Percentiles rank a stretch among this genome's conserved stretches.
Conservation (phyloP, 2,888 invertebrate species). For the Timema podura region DNA sequence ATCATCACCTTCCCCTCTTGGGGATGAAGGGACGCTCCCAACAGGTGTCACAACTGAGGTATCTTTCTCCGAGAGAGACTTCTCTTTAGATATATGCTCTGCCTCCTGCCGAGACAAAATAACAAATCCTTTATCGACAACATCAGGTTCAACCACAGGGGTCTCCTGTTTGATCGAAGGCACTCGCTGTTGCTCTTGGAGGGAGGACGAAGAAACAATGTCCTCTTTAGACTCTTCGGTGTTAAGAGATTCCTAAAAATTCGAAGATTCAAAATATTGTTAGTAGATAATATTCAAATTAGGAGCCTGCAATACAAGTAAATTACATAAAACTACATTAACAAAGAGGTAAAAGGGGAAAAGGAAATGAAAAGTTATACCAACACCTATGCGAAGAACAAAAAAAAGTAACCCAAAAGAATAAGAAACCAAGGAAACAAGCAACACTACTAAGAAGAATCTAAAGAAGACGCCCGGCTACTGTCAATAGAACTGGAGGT, state of each 20-base stretch:
- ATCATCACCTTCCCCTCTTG: conserved; percentile 43
- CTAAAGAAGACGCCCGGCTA: background rate
- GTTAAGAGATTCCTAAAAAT: conserved; percentile 28
- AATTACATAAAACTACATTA: too few relatives aligned
- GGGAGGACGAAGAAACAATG: background rate
- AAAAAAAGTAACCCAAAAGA: background rate
- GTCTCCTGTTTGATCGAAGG: conserved; percentile 13
- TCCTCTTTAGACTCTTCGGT: conserved; percentile 26
- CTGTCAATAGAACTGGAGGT: too few relatives aligned
- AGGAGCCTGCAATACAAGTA: background rate
- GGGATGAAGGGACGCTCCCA: background rate
- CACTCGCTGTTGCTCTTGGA: conserved; percentile 23
- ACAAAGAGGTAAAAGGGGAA: conserved; percentile 3
- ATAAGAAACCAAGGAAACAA: background rate
- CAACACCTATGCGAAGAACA: too few relatives aligned
- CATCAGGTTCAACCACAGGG: conserved; percentile 19
- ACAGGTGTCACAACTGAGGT: background rate
- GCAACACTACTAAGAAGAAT: background rate
- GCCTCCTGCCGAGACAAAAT: conserved; percentile 20
- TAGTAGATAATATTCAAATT: background rate
- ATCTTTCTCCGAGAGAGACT: background rate
- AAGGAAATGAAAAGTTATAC: too few relatives aligned
- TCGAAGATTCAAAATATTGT: conserved; percentile 12
- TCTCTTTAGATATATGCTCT: conserved; percentile 8
- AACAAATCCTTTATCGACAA: conserved; percentile 27